Base-by-base conservation (phyloP, 92 coral and sea anemone species). In the Umimayanthus kanabou region DNA sequence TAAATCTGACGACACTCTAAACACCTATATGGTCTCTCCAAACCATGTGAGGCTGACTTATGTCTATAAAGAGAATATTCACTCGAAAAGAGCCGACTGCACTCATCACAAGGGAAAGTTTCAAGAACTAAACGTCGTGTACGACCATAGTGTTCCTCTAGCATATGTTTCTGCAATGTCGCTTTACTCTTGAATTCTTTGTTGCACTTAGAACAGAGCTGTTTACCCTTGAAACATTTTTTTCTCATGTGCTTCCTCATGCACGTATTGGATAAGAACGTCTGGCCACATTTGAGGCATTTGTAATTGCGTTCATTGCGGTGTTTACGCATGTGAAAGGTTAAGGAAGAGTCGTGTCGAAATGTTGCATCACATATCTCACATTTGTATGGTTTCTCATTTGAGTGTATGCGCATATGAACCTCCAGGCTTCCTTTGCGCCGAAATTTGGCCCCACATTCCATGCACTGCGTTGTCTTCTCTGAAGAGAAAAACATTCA, bases 241-340 rank as follows among this genome's bases (percentile, higher is more conserved):
- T 26, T 70, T 28, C 76, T 83, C 87, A 70, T 83, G 76, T 83
- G 87, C n/a, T 71, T 83, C 58, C 65, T 83, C 78, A 83, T 14
- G 20, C 65, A 69, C 6, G 65, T 69, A 39, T 71, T 70, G 67
- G 87, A 70, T 43, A 71, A 45, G 66, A 83, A 83, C 23, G 69
- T 45, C 78, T 71, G 58, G 49, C 65, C 40, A 37, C 87, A 83
- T 6, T 83, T 83, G 66, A 45, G 26, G 42, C 87, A 83, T 67
- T 83, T 83, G 65, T 83, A 70, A 66, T 70, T 70, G n/a, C 78
- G 87, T 47, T 83, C 65, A 28, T 83, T 47, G 11, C 87, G 77
- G 33, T 69, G 78, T 71, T 83, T 83, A 14, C 26, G 78, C 77
- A 83, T 20, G 45, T 69, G 87, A 28, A 49, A 83, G 26, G 76